phyloP scores from a whole-genome alignment of 2,113 vertebrate genomes.

The Lasiurus borealis region DNA sequence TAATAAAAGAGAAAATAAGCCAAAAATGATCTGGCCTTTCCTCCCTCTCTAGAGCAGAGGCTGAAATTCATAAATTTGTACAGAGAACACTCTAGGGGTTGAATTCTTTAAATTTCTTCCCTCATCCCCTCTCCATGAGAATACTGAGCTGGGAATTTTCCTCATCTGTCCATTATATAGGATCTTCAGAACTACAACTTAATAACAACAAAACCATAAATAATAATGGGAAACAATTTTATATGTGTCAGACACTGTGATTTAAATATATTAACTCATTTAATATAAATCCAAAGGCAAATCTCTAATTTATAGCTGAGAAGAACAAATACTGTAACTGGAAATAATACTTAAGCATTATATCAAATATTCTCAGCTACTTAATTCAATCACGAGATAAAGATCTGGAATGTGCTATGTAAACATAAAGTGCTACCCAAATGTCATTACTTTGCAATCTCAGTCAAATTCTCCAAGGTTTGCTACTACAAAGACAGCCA shows the following conservation, averaged over 20 bases:
- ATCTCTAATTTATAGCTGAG: constrained; percentile 3
- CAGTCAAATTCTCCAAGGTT: background rate
- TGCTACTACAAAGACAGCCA: background rate
- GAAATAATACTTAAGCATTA: background rate
- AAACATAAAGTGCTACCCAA: background rate
- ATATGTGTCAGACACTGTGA: background rate
- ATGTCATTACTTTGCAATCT: background rate
- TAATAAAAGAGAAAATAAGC: constrained; percentile 31
- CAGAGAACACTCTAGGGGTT: background rate
- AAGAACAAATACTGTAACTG: background rate
- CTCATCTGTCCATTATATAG: background rate
- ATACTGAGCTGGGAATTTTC: background rate
- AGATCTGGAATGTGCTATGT: background rate
- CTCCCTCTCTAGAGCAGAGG: background rate
- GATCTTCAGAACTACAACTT: background rate
- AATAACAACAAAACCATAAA: constrained; percentile 27
- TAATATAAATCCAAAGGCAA: background rate
- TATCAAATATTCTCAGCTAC: background rate
- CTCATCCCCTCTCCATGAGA: background rate
- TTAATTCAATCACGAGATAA: constrained; percentile 20
- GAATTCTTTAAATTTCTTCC: background rate
- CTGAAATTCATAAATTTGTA: constrained; percentile 17
- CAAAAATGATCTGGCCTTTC: background rate
- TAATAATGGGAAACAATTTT: background rate
- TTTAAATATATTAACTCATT: background rate